Conservation (phyloP, 2,113 vertebrate species). For the Antechinus stuartii region DNA sequence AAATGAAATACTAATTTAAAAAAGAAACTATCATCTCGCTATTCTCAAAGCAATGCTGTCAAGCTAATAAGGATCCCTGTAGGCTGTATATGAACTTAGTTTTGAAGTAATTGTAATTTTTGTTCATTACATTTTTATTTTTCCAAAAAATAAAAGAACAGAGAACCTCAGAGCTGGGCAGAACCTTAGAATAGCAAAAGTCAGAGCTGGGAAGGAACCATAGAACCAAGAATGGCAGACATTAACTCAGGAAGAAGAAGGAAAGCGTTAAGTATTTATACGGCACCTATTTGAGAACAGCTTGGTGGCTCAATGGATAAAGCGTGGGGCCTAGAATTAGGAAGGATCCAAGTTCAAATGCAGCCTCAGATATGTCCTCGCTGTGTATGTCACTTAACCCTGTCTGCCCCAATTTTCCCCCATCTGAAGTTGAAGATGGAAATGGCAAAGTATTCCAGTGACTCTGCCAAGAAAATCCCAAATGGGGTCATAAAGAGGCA, state of each 20-base stretch:
- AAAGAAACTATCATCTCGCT: too few relatives aligned
- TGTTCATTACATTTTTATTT: too few relatives aligned
- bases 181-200: too few relatives aligned
- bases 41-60: too few relatives aligned
- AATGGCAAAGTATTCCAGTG: neutral
- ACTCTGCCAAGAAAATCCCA: neutral
- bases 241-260: neutral
- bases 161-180: neutral
- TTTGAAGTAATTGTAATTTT: too few relatives aligned
- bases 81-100: too few relatives aligned
- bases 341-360: neutral
- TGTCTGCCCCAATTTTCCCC: neutral
- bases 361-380: neutral
- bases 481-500: too few relatives aligned
- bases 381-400: neutral
- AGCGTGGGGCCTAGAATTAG: neutral
- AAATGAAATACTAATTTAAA: too few relatives aligned
- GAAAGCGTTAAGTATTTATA: neutral
- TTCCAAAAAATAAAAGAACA: neutral
- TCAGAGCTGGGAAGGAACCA: neutral
- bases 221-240: neutral
- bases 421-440: neutral
- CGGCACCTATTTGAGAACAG: neutral
- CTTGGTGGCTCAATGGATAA: neutral
- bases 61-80: too few relatives aligned